Evolutionary conservation across 2,797 vertebrate species (phyloP).

Genomic region (Lemur catta): DNA sequence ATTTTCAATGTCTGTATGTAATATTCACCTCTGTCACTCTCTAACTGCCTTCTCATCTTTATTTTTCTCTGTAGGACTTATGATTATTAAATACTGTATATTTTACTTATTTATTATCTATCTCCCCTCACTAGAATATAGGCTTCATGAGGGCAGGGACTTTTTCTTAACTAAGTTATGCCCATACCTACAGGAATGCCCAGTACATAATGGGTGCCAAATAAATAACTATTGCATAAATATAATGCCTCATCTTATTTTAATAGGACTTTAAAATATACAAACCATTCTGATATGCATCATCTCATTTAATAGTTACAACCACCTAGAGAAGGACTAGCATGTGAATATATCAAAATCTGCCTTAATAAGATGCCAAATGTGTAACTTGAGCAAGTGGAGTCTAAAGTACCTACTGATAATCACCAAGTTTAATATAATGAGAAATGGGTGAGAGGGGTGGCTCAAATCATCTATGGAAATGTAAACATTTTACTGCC

Average conservation of each 20-base stretch:
- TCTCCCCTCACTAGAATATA: slow-evolving; percentile 2
- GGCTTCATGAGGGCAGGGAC: neutral
- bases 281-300: neutral
- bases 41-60: neutral
- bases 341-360: neutral
- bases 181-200: neutral
- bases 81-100: neutral
- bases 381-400: slow-evolving; percentile 34
- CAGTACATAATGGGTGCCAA: neutral
- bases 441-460: slow-evolving; percentile 71
- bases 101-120: neutral
- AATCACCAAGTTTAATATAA: slow-evolving; percentile 80
- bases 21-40: neutral
- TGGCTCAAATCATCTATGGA: slow-evolving; percentile 68
- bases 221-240: slow-evolving; percentile 43
- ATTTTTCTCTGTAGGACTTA: neutral
- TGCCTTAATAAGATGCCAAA: slow-evolving; percentile 40
- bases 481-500: slow-evolving; percentile 79
- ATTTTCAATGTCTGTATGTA: neutral
- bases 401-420: slow-evolving; percentile 73
- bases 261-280: neutral
- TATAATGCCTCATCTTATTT: neutral
- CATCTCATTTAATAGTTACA: slow-evolving; percentile 55
- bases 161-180: neutral
- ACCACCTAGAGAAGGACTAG: neutral